Evolutionary conservation across 92 coral and sea anemone genomes (phyloP).

Genomic region (Porites evermanni): DNA sequence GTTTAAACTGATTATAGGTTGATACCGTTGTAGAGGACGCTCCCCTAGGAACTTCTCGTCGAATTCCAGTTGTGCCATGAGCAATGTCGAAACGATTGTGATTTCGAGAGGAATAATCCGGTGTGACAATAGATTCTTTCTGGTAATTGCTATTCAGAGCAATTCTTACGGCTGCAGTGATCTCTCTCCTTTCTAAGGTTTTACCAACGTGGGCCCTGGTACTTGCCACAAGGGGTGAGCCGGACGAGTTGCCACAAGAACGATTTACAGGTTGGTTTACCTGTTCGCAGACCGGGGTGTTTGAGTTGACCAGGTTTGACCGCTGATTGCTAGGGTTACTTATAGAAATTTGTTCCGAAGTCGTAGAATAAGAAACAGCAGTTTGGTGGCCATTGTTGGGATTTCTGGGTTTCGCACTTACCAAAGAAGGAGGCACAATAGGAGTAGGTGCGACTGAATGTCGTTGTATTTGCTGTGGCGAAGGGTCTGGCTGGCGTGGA

Average conservation of each 20-base stretch:
- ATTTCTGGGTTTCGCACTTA: not conserved
- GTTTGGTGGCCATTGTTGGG: not conserved
- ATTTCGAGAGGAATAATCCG: not conserved
- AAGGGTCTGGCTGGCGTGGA: not conserved
- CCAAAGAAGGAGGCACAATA: not conserved
- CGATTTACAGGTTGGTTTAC: not conserved
- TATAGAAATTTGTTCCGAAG: not conserved
- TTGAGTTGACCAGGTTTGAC: not conserved
- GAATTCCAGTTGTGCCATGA: not conserved
- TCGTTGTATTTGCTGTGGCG: not conserved
- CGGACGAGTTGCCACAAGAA: not conserved
- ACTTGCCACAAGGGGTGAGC: not conserved
- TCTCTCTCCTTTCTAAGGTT: not conserved
- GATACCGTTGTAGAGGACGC: not conserved
- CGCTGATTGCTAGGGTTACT: not conserved
- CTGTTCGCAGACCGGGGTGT: slow-evolving; percentile 1
- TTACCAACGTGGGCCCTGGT: not conserved
- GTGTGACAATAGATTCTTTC: not conserved
- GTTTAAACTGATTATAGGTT: not conserved
- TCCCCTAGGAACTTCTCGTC: not conserved
- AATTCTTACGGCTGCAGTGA: not conserved
- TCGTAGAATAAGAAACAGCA: not conserved
- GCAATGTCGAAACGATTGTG: not conserved
- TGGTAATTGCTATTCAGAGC: not conserved
- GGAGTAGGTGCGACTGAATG: not conserved